Evolutionary conservation across 2,888 invertebrate species (phyloP), one percentile per base, ranked within the genome.

Genomic region (Phytoseiulus persimilis): DNA sequence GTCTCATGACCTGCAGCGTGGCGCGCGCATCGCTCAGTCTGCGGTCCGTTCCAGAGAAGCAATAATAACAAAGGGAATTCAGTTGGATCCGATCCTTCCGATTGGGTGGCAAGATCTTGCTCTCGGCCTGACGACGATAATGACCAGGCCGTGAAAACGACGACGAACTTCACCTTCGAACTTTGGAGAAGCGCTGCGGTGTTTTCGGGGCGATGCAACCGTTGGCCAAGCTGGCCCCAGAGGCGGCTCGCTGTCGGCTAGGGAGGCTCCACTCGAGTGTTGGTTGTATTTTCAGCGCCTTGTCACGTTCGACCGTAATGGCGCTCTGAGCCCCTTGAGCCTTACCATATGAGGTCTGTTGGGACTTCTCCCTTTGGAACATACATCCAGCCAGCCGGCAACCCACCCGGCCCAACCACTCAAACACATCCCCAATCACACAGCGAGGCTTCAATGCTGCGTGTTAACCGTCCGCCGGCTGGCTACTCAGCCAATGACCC

Each of bases 221-320:
- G 2, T 65, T 2, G 2, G 65, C 11, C 65, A 65, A 65, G 65
- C 65, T 65, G 65, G 65, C 65, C 28, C 23, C 1, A 65, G 39
- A 9, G 39, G 3, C 39, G 39, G n/a, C n/a, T n/a, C n/a, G n/a
- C n/a, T n/a, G n/a, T n/a, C n/a, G 9, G 39, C 39, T 39, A n/a
- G n/a, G 65, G 65, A 3, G 18, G 65, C 65, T 65, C 65, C 18
- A 23, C 28, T 2, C 5, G 65, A 23, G 65, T 65, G 65, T 65
- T 65, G 65, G 87, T 33, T 87, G 87, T 87, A 87, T 87, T n/a
- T 87, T 45, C 45, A 45, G 39, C 39, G 45, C 11, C 87, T n/a
- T 45, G 87, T 87, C 87, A 87, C 87, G 87, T 87, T 45, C 33
- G 33, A n/a, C 32, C 87, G 87, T 87, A 87, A 87, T 87, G 87